Evolutionary conservation across 2,888 invertebrate genomes (phyloP).

Genomic region (Limnephilus marmoratus): DNA sequence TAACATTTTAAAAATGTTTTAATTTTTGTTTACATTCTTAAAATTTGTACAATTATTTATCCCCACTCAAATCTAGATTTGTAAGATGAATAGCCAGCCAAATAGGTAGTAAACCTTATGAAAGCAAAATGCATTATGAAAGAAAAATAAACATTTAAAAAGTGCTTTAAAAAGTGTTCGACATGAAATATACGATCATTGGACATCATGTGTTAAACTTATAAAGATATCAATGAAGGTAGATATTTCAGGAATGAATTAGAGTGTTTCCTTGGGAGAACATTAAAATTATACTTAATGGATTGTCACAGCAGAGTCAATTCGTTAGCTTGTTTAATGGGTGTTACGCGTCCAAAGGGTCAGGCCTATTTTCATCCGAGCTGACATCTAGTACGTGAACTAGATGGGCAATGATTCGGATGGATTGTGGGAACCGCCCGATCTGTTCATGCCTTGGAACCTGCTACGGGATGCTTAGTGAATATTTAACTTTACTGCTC

Average conservation of each 20-base stretch:
- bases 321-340: not conserved
- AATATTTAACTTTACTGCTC: slow-evolving; percentile 47
- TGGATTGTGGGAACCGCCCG: slow-evolving; percentile 46
- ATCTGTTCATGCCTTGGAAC: slow-evolving; percentile 45
- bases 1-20: too few relatives aligned
- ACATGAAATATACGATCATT: not conserved
- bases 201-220: not conserved
- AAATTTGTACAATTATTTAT: too few relatives aligned
- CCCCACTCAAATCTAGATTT: too few relatives aligned
- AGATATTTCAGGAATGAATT: not conserved
- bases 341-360: slow-evolving; percentile 4
- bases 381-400: slow-evolving; percentile 38
- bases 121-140: not conserved
- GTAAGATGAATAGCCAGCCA: too few relatives aligned
- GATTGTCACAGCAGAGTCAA: not conserved
- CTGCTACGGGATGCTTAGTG: slow-evolving; percentile 49
- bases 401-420: slow-evolving; percentile 48
- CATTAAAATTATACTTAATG: not conserved
- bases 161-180: not conserved
- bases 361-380: slow-evolving; percentile 31
- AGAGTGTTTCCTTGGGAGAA: not conserved
- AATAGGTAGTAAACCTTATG: too few relatives aligned
- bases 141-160: not conserved
- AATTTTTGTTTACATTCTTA: too few relatives aligned
- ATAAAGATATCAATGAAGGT: not conserved